Conservation (phyloP, 2,797 vertebrate species). For the Eremophila alpestris region DNA sequence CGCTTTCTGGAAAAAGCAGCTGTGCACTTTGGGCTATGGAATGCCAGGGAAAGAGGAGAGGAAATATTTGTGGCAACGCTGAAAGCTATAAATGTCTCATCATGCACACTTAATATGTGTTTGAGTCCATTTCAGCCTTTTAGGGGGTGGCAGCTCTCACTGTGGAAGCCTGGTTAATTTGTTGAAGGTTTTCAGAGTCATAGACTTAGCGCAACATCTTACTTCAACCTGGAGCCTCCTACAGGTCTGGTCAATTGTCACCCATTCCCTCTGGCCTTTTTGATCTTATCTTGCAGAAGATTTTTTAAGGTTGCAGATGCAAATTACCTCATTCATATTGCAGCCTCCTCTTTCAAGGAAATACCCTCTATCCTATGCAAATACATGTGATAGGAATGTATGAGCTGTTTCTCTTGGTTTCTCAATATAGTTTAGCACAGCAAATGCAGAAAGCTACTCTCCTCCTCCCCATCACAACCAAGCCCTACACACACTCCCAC, state of each 20-base stretch:
- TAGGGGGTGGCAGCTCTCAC: conserved; percentile 20
- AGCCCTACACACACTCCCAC: background rate
- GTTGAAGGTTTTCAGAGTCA: background rate
- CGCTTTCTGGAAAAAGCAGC: conserved; percentile 32
- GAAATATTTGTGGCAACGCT: conserved; percentile 60
- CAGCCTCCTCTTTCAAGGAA: conserved; percentile 45
- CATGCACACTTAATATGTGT: conserved; percentile 54
- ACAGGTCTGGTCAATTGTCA: background rate
- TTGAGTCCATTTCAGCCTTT: conserved; percentile 48
- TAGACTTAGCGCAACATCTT: background rate
- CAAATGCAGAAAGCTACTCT: conserved; percentile 15
- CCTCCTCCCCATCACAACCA: background rate
- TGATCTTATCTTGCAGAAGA: background rate
- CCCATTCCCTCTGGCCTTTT: conserved; percentile 9
- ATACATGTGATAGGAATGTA: background rate
- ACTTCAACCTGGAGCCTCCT: background rate
- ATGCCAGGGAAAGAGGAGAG: conserved; percentile 42
- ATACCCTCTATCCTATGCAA: conserved; percentile 32
- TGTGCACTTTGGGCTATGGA: conserved; percentile 8
- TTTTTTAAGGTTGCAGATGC: conserved; percentile 1
- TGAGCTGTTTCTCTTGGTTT: background rate
- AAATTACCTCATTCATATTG: conserved; percentile 33
- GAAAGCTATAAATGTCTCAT: conserved; percentile 65
- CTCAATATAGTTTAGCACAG: conserved; percentile 30
- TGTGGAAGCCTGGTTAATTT: background rate